A percentile compares a stretch with the other conserved stretches of the same genome.
Evolutionary conservation across 2,797 vertebrate genomes (phyloP).

Genomic region (Pipistrellus nathusii): DNA sequence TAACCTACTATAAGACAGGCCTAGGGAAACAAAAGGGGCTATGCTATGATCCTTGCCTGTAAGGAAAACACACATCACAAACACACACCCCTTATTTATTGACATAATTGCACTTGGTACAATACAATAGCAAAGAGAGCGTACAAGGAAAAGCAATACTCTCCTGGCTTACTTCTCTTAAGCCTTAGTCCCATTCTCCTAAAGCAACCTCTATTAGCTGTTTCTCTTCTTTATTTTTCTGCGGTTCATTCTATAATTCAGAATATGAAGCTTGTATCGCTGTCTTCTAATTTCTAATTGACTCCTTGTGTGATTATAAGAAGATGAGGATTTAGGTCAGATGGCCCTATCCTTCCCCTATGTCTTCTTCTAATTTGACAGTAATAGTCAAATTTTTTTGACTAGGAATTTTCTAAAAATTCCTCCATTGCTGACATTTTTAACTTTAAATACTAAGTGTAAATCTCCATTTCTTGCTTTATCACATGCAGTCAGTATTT

Average conservation of each 20-base stretch:
- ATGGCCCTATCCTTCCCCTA: not conserved
- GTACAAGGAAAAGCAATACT: not conserved
- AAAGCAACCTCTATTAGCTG: not conserved
- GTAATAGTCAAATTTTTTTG: too few relatives aligned
- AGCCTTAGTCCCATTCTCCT: not conserved
- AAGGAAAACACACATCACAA: not conserved
- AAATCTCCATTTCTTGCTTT: not conserved
- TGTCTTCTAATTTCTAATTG: not conserved
- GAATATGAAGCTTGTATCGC: not conserved
- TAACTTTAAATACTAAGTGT: not conserved
- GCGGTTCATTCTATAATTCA: not conserved
- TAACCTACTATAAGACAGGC: not conserved
- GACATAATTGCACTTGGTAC: not conserved
- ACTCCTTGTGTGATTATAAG: not conserved
- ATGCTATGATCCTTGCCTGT: not conserved
- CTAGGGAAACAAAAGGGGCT: not conserved
- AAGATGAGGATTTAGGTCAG: not conserved
- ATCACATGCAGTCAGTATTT: not conserved
- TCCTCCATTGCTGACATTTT: not conserved
- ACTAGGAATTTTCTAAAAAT: not conserved
- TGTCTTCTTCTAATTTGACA: not conserved
- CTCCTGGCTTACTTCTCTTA: not conserved
- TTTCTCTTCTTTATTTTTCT: conserved; percentile 9
- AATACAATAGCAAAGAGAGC: not conserved
- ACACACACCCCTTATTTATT: not conserved